Evolutionary conservation across 2,113 vertebrate genomes (phyloP), one percentile per base, ranked within the genome.

Genomic region (Pontoporia blainvillei): DNA sequence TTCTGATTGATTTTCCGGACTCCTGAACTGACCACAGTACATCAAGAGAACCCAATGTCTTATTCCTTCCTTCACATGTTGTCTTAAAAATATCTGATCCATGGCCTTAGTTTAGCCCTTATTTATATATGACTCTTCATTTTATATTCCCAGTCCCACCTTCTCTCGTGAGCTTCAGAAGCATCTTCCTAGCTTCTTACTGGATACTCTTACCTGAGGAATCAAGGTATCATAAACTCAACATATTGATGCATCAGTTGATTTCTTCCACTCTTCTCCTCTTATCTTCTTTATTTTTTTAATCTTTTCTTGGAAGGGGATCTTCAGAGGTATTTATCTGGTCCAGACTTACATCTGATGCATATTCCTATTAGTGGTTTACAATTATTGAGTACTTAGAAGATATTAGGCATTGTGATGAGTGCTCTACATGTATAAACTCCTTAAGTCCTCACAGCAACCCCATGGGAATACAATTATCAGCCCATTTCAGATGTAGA

Each of bases 321-420:
- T 78, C 34, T 34, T 88, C 54, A 64, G 21, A 71, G 46, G 8
- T 46, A 34, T 90, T 73, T 97, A 44, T 78, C 5, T 76, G 67
- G 46, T 69, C 69, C 23, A 52, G 29, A 44, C 69, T 90, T 73
- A 84, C 3, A 27, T 69, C n/a, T 49, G n/a, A 90, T 71, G 41
- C 20, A 39, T 71, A 69, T 67, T 92, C 78, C 39, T 73, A 12
- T 69, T 94, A 86, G 44, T 75, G 36, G 12, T 73, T 94, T 95
- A 61, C 2, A 93, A 87, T 81, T 89, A 91, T 82, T 78, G 25
- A 93, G 64, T 83, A 82, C 18, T 95, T 96, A 67, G 0, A 95
- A 85, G 62, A 9, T 79, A 73, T 59, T 85, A 54, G 34, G 54
- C 34, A 85, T 87, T 92, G n/a, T 79, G 49, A 36, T 92, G 29